Percentiles rank a stretch among this genome's conserved stretches.
Conservation (phyloP, 2,113 vertebrate species). For the Nesoenas mayeri region DNA sequence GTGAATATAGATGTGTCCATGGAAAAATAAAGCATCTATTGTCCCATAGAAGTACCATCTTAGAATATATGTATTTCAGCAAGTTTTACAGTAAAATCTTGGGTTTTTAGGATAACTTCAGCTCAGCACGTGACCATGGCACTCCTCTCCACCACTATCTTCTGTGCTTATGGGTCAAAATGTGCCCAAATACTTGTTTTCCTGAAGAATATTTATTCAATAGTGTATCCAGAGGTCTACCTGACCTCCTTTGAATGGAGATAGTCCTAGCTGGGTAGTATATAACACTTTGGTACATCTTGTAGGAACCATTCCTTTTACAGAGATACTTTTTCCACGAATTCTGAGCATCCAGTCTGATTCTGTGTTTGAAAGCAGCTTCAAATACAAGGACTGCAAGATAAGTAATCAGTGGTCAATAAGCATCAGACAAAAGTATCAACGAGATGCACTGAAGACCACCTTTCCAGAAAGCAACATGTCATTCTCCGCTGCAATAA, state of each 20-base stretch:
- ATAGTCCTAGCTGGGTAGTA: neutral
- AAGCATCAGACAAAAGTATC: neutral
- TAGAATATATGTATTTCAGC: neutral
- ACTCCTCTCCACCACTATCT: neutral
- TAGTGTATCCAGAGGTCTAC: neutral
- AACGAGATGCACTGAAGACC: neutral
- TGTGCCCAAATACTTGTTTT: neutral
- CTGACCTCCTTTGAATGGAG: neutral
- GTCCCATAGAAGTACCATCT: neutral
- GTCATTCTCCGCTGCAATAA: rapidly evolving
- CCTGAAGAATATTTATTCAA: neutral
- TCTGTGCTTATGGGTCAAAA: neutral
- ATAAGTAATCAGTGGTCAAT: neutral
- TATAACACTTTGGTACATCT: neutral
- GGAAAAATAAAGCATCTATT: neutral
- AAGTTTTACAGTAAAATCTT: neutral
- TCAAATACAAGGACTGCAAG: neutral
- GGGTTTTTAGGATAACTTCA: neutral
- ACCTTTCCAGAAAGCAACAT: neutral
- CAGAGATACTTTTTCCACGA: neutral
- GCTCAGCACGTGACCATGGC: neutral
- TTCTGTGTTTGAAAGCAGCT: neutral
- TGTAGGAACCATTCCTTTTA: neutral
- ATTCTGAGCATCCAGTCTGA: neutral
- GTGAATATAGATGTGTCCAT: neutral